Evolutionary conservation across 2,797 vertebrate genomes (phyloP).

Genomic region (Labroides dimidiatus): DNA sequence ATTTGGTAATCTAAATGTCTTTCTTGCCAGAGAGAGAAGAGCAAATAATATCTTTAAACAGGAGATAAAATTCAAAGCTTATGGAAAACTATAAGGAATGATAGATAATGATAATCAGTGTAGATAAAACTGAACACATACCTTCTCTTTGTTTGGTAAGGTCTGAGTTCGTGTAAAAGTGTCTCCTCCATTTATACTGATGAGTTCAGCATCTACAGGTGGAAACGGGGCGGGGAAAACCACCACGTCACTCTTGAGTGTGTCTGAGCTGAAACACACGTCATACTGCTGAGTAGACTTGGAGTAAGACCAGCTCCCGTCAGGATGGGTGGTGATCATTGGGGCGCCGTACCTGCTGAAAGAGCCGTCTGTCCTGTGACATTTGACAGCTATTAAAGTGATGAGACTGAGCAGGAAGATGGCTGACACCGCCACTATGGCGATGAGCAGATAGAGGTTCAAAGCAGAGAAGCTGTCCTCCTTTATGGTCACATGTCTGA

Average conservation of each 20-base stretch:
- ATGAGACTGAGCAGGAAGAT: conserved; percentile 63
- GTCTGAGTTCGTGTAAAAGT: conserved; percentile 56
- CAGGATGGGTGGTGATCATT: conserved; percentile 64
- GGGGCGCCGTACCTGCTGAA: conserved; percentile 55
- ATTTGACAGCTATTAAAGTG: conserved; percentile 41
- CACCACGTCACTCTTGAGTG: conserved; percentile 74
- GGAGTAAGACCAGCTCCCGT: conserved; percentile 55
- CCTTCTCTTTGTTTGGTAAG: conserved; percentile 59
- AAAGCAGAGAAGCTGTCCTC: conserved; percentile 43
- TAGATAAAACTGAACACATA: no score
- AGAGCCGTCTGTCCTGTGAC: conserved; percentile 40
- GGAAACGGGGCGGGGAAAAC: conserved; percentile 65
- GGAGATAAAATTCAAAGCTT: no score
- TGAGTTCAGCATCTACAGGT: conserved; percentile 49
- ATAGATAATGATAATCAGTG: no score
- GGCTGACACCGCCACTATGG: conserved; percentile 55
- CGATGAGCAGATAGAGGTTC: conserved; percentile 66
- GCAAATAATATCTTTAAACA: no score
- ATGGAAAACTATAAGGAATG: no score
- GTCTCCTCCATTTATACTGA: conserved; percentile 32
- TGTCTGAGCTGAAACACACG: conserved; percentile 76
- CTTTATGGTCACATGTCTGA: conserved; percentile 36
- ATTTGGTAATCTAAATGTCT: no score
- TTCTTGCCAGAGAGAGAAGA: no score
- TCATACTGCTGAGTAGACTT: conserved; percentile 77